Base-by-base conservation (phyloP, 92 coral and sea anemone species). In the Phenganax subtilis region DNA sequence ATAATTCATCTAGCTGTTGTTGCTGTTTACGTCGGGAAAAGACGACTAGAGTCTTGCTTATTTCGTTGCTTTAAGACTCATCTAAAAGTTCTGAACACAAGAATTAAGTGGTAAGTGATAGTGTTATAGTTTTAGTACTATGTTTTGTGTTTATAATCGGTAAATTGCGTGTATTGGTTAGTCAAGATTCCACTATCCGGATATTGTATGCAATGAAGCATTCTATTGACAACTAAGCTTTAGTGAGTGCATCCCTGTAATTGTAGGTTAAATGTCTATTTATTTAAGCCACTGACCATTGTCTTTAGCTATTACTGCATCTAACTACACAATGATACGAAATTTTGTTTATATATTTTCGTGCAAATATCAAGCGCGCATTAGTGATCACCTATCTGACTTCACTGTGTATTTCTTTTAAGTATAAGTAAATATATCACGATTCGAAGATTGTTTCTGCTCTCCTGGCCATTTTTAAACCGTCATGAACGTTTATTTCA, bases 261-360 rank as follows among this genome's bases (percentile, higher is more conserved):
- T 31, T 69, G 73, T 68, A 68, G 73, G 73, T 68, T 68, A 68
- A 68, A 14, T 68, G 51, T 30, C 53, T 68, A 68, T 79, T 79
- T 79, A 79, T 79, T 59, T 55, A 79, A 53, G 53, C 52, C 28
- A 17, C 58, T 47, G 29, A 37, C 53, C 63, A 31, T 79, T 69
- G 31, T 47, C 47, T 65, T 10, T 30, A 15, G 30, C 51, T 55
- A 79, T 79, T 79, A 79, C 83, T 16, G 29, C 51, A 64, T 20
- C 74, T 61, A 15, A 47, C 83, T 47, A 79, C 7, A 79, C 62
- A 73, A 79, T 79, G 52, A 51, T 10, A 2, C 73, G 3, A 15
- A 79, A 51, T 79, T 63, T 79, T 79, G 83, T 79, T 79, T 79
- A 79, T 79, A 79, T 63, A 65, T 79, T 79, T 79, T 64, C 72